Conservation (phyloP, 1,140 invertebrate genomes). For the Drosophila malerkotliana region DNA sequence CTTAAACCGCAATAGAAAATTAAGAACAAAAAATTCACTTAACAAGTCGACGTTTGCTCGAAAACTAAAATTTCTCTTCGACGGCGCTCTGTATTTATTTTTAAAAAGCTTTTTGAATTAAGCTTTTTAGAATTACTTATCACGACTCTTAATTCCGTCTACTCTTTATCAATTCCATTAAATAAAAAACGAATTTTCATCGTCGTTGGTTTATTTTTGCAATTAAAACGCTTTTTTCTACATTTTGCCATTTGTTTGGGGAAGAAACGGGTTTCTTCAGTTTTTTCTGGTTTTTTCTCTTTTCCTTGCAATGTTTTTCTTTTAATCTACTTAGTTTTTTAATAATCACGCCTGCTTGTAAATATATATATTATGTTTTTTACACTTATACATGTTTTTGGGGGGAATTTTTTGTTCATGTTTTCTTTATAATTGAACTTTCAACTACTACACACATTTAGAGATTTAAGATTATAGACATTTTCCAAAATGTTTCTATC, state of each 20-base stretch:
- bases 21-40: slow-evolving; percentile 17
- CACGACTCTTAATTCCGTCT: slow-evolving; percentile 31
- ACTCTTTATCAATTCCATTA: slow-evolving; percentile 21
- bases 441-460: slow-evolving; percentile 74
- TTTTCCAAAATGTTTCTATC: slow-evolving; percentile 49
- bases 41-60: slow-evolving; percentile 4
- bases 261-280: slow-evolving; percentile 21
- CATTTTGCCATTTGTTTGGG: slow-evolving; percentile 45
- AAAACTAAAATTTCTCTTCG: slow-evolving; percentile 38
- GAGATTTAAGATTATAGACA: slow-evolving; percentile 47
- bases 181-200: slow-evolving; percentile 48
- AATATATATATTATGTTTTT: slow-evolving; percentile 55
- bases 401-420: slow-evolving; percentile 40
- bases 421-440: slow-evolving; percentile 49
- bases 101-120: slow-evolving; percentile 5
- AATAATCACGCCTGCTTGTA: slow-evolving; percentile 74
- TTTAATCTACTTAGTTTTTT: slow-evolving; percentile 47
- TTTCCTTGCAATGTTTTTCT: slow-evolving; percentile 7
- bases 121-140: slow-evolving; percentile 11
- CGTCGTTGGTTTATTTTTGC: slow-evolving; percentile 61
- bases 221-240: slow-evolving; percentile 65
- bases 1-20: neutral
- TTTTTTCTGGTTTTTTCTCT: neutral
- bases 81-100: slow-evolving; percentile 43
- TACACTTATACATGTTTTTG: slow-evolving; percentile 50